Conservation (phyloP, 2,888 invertebrate genomes). For the Chironomus riparius region DNA sequence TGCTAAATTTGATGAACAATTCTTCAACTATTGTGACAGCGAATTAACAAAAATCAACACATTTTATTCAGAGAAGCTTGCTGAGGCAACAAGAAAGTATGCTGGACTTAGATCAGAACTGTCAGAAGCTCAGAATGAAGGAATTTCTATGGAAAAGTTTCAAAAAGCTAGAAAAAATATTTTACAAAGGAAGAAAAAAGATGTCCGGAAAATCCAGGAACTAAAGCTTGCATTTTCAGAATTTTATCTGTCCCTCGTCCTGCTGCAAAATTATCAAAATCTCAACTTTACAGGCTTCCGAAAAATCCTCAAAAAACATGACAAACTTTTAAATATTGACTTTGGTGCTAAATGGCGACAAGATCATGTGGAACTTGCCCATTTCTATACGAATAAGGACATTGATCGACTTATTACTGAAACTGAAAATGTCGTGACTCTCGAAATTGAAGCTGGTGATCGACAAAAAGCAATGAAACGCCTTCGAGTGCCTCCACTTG, state of each 20-base stretch:
- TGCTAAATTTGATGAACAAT: conserved; percentile 73
- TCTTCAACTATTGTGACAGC: conserved; percentile 75
- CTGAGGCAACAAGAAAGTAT: conserved; percentile 76
- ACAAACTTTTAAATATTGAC: conserved; percentile 63
- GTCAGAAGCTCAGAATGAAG: conserved; percentile 45
- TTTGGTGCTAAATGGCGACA: conserved; percentile 69
- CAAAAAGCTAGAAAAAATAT: conserved; percentile 30
- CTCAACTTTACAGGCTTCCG: conserved; percentile 83
- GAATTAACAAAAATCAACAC: conserved; percentile 82
- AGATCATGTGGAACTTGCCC: conserved; percentile 69
- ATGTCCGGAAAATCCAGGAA: conserved; percentile 65
- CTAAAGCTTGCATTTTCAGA: conserved; percentile 82
- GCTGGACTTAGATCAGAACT: conserved; percentile 64
- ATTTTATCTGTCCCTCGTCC: conserved; percentile 76
- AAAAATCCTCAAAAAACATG: conserved; percentile 85
- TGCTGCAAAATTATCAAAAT: conserved; percentile 81
- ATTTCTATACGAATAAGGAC: conserved; percentile 76
- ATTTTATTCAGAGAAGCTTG: conserved; percentile 81
- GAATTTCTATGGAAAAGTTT: conserved; percentile 41
- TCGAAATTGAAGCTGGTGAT: conserved; percentile 67
- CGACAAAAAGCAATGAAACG: conserved; percentile 81
- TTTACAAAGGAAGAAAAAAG: conserved; percentile 43
- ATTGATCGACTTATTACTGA: conserved; percentile 74
- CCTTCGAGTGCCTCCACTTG: conserved; percentile 73
- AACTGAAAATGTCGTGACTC: conserved; percentile 62